Conservation (phyloP, 1,140 invertebrate species). For the Sarcophaga bullata region DNA sequence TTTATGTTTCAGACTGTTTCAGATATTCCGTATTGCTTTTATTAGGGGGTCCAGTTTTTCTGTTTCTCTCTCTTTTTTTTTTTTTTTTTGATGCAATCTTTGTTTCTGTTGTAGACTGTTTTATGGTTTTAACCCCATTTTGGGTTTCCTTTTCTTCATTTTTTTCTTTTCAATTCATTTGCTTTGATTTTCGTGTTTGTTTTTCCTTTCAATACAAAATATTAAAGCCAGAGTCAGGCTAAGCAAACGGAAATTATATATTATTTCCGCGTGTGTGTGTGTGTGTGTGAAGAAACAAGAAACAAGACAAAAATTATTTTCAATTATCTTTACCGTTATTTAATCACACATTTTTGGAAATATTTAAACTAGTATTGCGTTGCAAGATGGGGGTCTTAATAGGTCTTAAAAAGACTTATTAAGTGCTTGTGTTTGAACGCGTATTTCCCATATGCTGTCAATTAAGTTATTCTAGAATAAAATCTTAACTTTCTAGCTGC, state of each 20-base stretch:
- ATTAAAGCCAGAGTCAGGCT: neutral
- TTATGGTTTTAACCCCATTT: constrained; percentile 18
- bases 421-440: too few species aligned
- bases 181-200: too few species aligned
- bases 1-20: constrained; percentile 15
- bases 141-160: neutral
- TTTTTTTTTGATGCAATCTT: neutral
- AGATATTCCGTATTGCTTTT: neutral
- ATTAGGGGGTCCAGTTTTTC: neutral
- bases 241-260: constrained; percentile 9
- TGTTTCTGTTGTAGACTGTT: neutral
- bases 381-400: too few species aligned
- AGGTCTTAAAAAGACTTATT: too few species aligned
- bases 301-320: neutral
- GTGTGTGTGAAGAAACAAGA: neutral
- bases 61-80: neutral
- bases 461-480: too few species aligned
- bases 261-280: neutral
- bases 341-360: constrained; percentile 3
- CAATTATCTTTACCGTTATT: neutral
- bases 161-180: neutral
- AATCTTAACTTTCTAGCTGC: too few species aligned
- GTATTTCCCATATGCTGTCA: too few species aligned
- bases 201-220: too few species aligned
- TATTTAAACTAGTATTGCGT: neutral